Conservation (phyloP, 2,888 invertebrate species). For the Eupelmus urozonus region DNA sequence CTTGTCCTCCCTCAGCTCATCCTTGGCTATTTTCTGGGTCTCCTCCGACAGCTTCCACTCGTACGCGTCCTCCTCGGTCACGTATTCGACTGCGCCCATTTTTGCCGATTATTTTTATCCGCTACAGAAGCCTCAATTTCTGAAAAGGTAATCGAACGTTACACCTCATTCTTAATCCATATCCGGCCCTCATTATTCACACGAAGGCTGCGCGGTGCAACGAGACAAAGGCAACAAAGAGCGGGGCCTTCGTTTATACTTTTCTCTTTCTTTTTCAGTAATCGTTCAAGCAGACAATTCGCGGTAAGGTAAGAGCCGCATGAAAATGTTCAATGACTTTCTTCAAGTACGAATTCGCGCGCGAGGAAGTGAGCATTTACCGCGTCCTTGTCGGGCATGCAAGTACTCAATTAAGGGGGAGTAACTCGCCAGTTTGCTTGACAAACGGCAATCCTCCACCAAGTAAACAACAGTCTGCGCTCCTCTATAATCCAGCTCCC, state of each 20-base stretch:
- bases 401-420: not conserved
- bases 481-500: not conserved
- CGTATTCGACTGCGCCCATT: conserved; percentile 75
- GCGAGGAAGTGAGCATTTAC: not conserved
- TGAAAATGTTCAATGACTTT: not conserved
- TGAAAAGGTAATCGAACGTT: no score
- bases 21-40: conserved; percentile 82
- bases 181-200: not conserved
- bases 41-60: conserved; percentile 81
- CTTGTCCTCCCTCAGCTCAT: conserved; percentile 85
- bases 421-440: not conserved
- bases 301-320: no score
- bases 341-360: not conserved
- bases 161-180: not conserved
- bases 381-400: no score
- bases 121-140: not conserved
- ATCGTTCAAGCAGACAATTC: no score
- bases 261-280: no score
- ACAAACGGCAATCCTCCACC: not conserved
- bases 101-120: not conserved
- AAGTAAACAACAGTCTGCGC: not conserved
- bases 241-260: no score
- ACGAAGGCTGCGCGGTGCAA: no score
- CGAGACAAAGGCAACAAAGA: no score
- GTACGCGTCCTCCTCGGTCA: conserved; percentile 83